These are phyloP conservation scores for Eledona agricola DNA, from an alignment of 2,888 invertebrate genomes.

Conservation along the genomic window DNA sequence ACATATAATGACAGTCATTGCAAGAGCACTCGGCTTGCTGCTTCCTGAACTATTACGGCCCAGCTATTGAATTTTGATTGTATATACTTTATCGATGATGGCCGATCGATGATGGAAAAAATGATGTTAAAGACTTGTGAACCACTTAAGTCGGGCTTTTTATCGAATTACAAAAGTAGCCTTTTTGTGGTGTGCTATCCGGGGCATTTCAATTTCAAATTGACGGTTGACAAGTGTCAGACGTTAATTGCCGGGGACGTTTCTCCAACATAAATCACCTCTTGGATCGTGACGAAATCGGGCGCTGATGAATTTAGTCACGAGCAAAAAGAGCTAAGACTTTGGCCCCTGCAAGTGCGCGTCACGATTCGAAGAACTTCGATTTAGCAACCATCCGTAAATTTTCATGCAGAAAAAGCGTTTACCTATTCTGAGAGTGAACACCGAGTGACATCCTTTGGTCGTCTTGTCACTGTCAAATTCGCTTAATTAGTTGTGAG, in stretches of 20 bases:
- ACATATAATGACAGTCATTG: constrained; percentile 29
- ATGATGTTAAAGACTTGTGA: too few species aligned
- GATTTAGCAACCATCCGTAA: constrained; percentile 23
- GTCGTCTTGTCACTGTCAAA: constrained; percentile 7
- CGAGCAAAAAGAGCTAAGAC: neutral
- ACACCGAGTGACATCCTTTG: neutral
- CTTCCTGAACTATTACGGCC: constrained; percentile 23
- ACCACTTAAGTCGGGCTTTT: too few species aligned
- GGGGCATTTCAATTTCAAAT: constrained; percentile 9
- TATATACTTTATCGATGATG: too few species aligned
- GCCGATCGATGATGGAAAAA: too few species aligned
- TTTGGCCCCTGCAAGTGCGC: neutral
- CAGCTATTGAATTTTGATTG: constrained; percentile 17
- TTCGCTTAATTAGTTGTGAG: constrained; percentile 7
- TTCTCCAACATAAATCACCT: constrained; percentile 11
- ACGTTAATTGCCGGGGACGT: neutral
- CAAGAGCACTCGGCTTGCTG: constrained; percentile 14
- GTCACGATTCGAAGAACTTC: constrained; percentile 19
- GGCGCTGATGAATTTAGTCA: too few species aligned
- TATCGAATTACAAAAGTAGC: constrained; percentile 10
- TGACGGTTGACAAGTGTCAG: constrained; percentile 6
- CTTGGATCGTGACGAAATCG: too few species aligned
- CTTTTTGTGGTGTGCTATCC: constrained; percentile 7
- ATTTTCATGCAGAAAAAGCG: constrained; percentile 17
- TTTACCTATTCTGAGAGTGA: constrained; percentile 9